Percentiles rank a stretch among this genome's conserved stretches.
phyloP scores from a whole-genome alignment of 2,797 vertebrate species.

The Crenichthys baileyi region DNA sequence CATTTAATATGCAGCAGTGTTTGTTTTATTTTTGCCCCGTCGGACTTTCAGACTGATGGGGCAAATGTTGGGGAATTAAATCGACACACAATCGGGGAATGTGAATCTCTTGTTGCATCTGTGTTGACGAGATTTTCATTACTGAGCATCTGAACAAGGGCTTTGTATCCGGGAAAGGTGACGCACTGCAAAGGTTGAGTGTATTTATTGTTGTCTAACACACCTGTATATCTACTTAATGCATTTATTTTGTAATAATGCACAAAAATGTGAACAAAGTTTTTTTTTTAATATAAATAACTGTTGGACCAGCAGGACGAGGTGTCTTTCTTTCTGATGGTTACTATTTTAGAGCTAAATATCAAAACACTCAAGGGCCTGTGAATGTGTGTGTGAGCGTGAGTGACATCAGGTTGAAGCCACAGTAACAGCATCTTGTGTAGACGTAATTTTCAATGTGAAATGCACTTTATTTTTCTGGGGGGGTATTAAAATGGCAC shows the following conservation, averaged over 20 bases:
- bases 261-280: slow-evolving; percentile 41
- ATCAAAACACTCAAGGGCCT: slow-evolving; percentile 73
- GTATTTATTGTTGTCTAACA: slow-evolving; percentile 56
- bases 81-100: slow-evolving; percentile 37
- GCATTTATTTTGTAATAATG: slow-evolving; percentile 35
- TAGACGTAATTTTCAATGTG: slow-evolving; percentile 84
- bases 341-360: slow-evolving; percentile 73
- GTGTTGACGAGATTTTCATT: slow-evolving; percentile 37
- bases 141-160: slow-evolving; percentile 71
- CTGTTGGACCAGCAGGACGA: slow-evolving; percentile 24
- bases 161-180: slow-evolving; percentile 69
- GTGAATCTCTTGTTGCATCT: slow-evolving; percentile 46
- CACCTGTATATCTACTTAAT: slow-evolving; percentile 53
- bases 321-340: slow-evolving; percentile 30
- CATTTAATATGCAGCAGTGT: slow-evolving; percentile 55
- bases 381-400: slow-evolving; percentile 54
- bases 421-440: slow-evolving; percentile 81
- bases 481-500: slow-evolving; percentile 79
- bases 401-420: slow-evolving; percentile 30
- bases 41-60: slow-evolving; percentile 18
- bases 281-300: slow-evolving; percentile 27
- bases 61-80: slow-evolving; percentile 14
- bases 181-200: slow-evolving; percentile 63
- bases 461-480: slow-evolving; percentile 88
- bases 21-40: background rate